These are phyloP conservation scores for Percina caprodes DNA, from an alignment of 2,113 vertebrate species.

Conservation along the genomic window DNA sequence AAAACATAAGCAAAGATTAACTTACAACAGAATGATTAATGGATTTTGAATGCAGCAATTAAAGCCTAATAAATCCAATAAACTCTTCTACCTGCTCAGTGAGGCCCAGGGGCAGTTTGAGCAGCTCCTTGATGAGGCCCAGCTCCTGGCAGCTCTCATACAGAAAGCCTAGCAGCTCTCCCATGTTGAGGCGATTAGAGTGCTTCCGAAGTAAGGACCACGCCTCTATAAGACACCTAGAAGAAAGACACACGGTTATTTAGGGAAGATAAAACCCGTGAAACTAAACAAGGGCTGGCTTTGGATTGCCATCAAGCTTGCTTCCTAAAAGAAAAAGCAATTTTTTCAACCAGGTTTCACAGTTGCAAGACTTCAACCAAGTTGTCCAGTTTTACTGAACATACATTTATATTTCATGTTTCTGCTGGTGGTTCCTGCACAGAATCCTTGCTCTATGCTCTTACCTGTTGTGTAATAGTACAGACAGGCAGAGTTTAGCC, in stretches of 20 bases:
- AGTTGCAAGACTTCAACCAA: too few species aligned
- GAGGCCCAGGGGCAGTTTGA: slow-evolving; percentile 90
- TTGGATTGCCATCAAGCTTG: not conserved
- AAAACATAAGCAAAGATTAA: not conserved
- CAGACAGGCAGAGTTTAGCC: slow-evolving; percentile 89
- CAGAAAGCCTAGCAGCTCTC: slow-evolving; percentile 88
- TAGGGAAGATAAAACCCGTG: not conserved
- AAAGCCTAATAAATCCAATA: not conserved
- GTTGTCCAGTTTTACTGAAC: not conserved
- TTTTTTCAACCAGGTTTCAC: not conserved
- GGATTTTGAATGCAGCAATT: not conserved
- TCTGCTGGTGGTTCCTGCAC: not conserved
- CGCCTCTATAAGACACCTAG: slow-evolving; percentile 92
- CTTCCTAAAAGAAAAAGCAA: not conserved
- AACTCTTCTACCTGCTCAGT: slow-evolving; percentile 87
- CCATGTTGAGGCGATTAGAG: slow-evolving; percentile 83
- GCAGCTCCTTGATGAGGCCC: slow-evolving; percentile 92
- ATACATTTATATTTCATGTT: not conserved
- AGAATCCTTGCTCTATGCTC: not conserved
- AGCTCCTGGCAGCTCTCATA: slow-evolving; percentile 93
- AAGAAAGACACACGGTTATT: slow-evolving; percentile 1
- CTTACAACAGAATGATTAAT: not conserved
- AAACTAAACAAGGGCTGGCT: not conserved
- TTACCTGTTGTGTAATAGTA: slow-evolving; percentile 93
- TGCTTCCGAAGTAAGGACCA: slow-evolving; percentile 90